Evolutionary conservation across 2,797 vertebrate genomes (phyloP), one percentile per base, ranked within the genome.

Genomic region (Micropoecilia bifurca): DNA sequence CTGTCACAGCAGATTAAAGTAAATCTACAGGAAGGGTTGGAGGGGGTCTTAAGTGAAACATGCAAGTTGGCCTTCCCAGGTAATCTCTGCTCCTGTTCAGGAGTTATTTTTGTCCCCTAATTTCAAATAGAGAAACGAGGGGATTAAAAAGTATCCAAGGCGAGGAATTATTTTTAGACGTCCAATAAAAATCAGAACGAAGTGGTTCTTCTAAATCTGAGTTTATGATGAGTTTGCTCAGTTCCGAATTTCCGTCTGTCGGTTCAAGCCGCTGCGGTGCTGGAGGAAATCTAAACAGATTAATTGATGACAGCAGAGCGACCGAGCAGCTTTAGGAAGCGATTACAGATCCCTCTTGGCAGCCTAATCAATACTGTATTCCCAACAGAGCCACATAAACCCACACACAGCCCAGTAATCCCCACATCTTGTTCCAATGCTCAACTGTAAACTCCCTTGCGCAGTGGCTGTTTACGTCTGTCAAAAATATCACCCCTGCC

Each of bases 401-500:
- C 28, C 81, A 66, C 79, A 84, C 81, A 83, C 87, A 83, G 75
- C 77, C 80, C 74, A 72, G 87, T 89, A 79, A 87, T 86, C 86
- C 89, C 85, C 79, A 93, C 94, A 94, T 94, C 91, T 94, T 96
- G 95, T 94, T 95, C 80, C 89, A 90, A 95, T 93, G 93, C 92
- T 83, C 78, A 1, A 93, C 88, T 89, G 90, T 93, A 95, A 94
- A 95, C 95, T 83, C 77, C 88, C 88, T 81, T 80, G 83, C 80
- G 83, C 82, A 80, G 84, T 76, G 87, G 90, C 89, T 96, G 95
- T 96, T 96, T 95, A 95, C 89, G 83, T 91, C 92, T 91, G 87
- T 95, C 90, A 92, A 83, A 92, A 94, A 93, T 94, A 90, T 94
- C 92, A 89, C 90, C 90, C 91, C 72, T 84, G 89, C 89, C 84